Base-by-base conservation (phyloP, 2,888 invertebrate genomes). In the Pristionchus fissidentatus region DNA sequence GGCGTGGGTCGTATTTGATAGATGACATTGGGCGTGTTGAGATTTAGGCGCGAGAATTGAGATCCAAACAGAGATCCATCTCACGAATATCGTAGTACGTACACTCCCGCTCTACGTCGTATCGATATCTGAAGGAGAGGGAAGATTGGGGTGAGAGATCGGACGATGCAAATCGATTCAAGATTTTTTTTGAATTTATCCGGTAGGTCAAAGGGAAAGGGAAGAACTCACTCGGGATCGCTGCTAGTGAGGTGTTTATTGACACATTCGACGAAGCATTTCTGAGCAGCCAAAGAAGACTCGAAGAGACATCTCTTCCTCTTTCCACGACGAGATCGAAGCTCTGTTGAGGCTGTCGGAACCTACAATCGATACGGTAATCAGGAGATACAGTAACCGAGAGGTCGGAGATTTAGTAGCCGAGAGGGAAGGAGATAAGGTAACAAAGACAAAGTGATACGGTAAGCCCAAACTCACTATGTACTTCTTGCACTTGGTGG, bases 251-350 rank as follows among this genome's bases (percentile, higher is more conserved):
- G 57, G 10, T 57, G 79, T 52, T 32, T 32, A 57, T 79, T 79
- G n/a, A 79, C 26, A 57, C 79, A 79, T 22, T 79, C 26, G 35
- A 57, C 57, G 41, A 79, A 79, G 38, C 79, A 79, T 38, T 57
- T 79, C 79, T 79, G 79, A 22, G 57, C 22, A 41, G 79, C 55
- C 7, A 55, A 3, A 10, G 79, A 41, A 1, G 79, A 57, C n/a
- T 79, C 79, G n/a, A 29, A 79, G 35, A 79, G 38, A 57, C 79
- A 79, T 57, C 79, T 52, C 26, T 57, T 79, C 38, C 57, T 77
- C 32, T 32, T 49, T 29, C 52, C 52, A 29, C 52, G 10, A 13
- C 46, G 52, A 29, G 29, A 7, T 49, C 77, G 77, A 49, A 1
- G n/a, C 13, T 73, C 77, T 29, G 77, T 49, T 32, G 35, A 49